Conservation (phyloP, 2,113 vertebrate species). For the Carettochelys insculpta region DNA sequence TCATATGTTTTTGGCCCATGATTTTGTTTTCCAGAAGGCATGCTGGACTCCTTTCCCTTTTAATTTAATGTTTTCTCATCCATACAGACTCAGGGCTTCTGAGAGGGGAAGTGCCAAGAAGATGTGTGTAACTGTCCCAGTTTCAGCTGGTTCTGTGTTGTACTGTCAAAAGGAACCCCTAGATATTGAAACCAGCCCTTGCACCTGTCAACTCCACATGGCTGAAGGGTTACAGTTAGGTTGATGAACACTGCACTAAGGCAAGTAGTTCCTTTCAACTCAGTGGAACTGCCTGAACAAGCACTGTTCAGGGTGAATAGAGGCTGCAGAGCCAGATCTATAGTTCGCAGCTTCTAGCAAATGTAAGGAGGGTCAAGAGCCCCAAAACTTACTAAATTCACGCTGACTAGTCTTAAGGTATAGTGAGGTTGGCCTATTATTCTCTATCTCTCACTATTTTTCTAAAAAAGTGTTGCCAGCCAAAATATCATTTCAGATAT, state of each 20-base stretch:
- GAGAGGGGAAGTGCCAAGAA: neutral
- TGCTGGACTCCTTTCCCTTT: neutral
- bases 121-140: neutral
- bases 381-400: neutral
- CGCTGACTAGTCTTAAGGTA: neutral
- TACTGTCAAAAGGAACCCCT: neutral
- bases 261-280: neutral
- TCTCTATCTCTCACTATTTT: neutral
- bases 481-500: neutral
- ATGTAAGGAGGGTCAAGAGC: neutral
- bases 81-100: neutral
- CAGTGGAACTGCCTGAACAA: neutral
- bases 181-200: neutral
- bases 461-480: neutral
- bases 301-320: neutral
- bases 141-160: neutral
- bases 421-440: neutral
- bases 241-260: neutral
- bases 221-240: neutral
- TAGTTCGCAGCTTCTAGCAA: neutral
- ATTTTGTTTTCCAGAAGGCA: neutral
- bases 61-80: neutral
- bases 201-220: neutral
- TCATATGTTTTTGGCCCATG: neutral
- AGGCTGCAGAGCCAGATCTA: neutral